Conservation (phyloP, 2,113 vertebrate genomes). For the Tenebrosternarchus preto region DNA sequence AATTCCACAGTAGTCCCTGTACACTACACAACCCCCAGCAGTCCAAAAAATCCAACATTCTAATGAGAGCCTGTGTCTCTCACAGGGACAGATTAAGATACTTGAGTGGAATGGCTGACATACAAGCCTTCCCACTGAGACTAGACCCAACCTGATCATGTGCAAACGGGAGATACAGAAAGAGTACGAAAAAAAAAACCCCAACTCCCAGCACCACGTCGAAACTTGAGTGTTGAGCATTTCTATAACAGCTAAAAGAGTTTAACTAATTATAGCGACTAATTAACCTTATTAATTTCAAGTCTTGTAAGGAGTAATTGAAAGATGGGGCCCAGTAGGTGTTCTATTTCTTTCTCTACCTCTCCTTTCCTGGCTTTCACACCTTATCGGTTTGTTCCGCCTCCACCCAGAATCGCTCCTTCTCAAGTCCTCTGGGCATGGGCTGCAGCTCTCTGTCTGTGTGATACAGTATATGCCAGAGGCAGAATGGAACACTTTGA, state of each 20-base stretch:
- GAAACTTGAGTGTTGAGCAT: slow-evolving; percentile 29
- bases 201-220: slow-evolving; percentile 21
- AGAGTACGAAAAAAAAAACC: slow-evolving; percentile 12
- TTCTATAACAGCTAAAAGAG: slow-evolving; percentile 38
- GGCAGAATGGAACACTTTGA: slow-evolving; percentile 44
- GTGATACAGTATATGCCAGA: slow-evolving; percentile 40
- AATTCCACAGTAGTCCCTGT: not conserved
- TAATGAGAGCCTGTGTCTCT: not conserved
- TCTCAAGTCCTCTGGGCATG: slow-evolving; percentile 33
- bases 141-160: slow-evolving; percentile 9
- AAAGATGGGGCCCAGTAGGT: slow-evolving; percentile 59
- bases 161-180: slow-evolving; percentile 31
- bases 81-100: slow-evolving; percentile 3
- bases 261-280: slow-evolving; percentile 58
- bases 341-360: slow-evolving; percentile 51
- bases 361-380: slow-evolving; percentile 34
- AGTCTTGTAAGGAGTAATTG: slow-evolving; percentile 55
- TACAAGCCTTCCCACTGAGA: slow-evolving; percentile 10
- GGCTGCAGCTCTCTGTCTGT: slow-evolving; percentile 27
- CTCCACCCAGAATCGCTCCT: slow-evolving; percentile 28
- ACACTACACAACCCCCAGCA: not conserved
- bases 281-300: slow-evolving; percentile 63
- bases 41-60: slow-evolving; percentile 18
- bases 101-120: not conserved
- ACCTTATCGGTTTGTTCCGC: slow-evolving; percentile 41